Conservation (phyloP, 2,888 invertebrate species). For the Lacanobia wlatinum region DNA sequence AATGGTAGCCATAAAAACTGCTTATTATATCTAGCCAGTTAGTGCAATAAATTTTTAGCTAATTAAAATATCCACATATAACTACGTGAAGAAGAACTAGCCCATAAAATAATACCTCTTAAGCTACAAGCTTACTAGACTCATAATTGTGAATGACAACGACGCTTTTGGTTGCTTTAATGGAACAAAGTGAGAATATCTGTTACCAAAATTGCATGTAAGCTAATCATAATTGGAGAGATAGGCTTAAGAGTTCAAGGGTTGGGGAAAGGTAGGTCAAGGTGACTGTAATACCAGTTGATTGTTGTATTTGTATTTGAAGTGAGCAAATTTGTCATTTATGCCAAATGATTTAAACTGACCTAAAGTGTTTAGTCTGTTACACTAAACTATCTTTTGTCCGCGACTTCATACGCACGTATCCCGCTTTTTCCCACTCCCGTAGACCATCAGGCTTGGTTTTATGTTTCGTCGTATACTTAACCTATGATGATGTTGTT, state of each 20-base stretch:
- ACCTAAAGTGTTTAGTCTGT: too few species aligned
- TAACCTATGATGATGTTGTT: too few species aligned
- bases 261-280: not conserved
- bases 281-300: not conserved
- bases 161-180: not conserved
- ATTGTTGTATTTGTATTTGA: slow-evolving; percentile 2
- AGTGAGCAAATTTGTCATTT: not conserved
- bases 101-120: slow-evolving; percentile 11
- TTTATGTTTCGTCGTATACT: too few species aligned
- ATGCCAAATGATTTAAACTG: not conserved
- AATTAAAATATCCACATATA: too few species aligned
- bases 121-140: slow-evolving; percentile 15
- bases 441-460: too few species aligned
- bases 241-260: not conserved
- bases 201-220: slow-evolving; percentile 24
- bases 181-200: slow-evolving; percentile 18
- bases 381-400: too few species aligned
- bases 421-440: too few species aligned
- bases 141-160: slow-evolving; percentile 20
- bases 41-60: too few species aligned
- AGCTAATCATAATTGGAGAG: slow-evolving; percentile 30
- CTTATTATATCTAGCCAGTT: too few species aligned
- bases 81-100: not conserved
- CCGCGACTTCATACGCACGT: too few species aligned
- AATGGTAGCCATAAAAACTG: too few species aligned